Base-by-base conservation (phyloP, 2,113 vertebrate species). In the Poeciliopsis occidentalis region DNA sequence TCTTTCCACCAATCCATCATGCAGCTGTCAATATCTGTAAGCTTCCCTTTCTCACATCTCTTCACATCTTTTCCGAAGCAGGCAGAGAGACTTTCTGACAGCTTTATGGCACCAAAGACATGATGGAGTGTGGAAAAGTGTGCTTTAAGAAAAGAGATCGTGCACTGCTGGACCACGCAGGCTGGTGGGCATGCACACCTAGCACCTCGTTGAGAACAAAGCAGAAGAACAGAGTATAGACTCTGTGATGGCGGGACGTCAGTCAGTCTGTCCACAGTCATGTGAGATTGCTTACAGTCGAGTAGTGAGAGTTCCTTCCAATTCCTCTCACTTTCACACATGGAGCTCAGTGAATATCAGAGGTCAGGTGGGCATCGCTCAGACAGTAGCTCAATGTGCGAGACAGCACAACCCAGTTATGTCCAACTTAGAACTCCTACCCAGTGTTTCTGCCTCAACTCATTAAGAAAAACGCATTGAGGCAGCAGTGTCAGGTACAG, bases 191-290 rank as follows among this genome's bases (percentile, higher is more conserved):
- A 2, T 47, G 67, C 66, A 60, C 4, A 76, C 31, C 73, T 82
- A 60, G 82, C 86, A 87, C 86, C 75, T 76, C 47, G 75, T 51
- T 4, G 67, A 80, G 85, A 88, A 74, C 57, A 77, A 76, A 80
- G 78, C 57, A 69, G 17, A 73, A 57, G 32, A 65, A 24, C 64
- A n/a, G 32, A 60, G 32, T 30, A 31, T n/a, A 65, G 22, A 63
- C 32, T 60, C 27, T 22, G 60, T 31, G 39, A 71, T 30, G 34
- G 17, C 1, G 24, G 31, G 19, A 78, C 65, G 69, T 71, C 84
- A 60, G 60, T 44, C 11, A 63, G 76, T 86, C 87, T 88, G 75
- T 34, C 73, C 72, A 83, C 87, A 80, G 83, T 54, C 54, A 82
- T 67, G 85, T 86, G 83, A 80, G 83, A 88, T 17, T 0, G 71